Evolutionary conservation across 2,797 vertebrate species (phyloP).

Genomic region (Prionace glauca): DNA sequence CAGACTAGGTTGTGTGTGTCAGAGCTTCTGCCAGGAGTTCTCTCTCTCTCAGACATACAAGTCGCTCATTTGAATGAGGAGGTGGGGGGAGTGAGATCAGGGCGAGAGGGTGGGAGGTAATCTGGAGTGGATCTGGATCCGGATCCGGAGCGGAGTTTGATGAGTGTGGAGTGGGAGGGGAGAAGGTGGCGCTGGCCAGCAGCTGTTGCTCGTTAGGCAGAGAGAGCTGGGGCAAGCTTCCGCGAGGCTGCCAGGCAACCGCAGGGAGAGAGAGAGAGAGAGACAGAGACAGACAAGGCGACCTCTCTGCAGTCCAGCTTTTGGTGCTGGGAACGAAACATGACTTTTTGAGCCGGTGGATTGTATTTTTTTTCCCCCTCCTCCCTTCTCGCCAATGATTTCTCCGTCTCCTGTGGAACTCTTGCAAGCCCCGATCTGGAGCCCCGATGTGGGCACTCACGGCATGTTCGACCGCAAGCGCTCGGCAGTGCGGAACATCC

Average conservation of each 20-base stretch:
- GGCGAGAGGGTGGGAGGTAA: not conserved
- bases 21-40: not conserved
- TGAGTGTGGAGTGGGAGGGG: not conserved
- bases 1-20: not conserved
- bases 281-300: too few species aligned
- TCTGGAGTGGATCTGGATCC: not conserved
- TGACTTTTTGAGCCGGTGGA: not conserved
- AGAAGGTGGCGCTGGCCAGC: not conserved
- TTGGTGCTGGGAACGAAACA: not conserved
- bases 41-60: not conserved
- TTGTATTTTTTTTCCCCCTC: not conserved
- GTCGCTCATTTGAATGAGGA: conserved; percentile 7
- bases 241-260: not conserved
- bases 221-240: not conserved
- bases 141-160: not conserved
- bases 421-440: not conserved
- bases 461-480: conserved; percentile 32
- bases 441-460: not conserved
- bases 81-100: not conserved
- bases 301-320: not conserved
- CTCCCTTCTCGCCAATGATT: not conserved
- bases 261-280: not conserved
- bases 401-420: conserved; percentile 22
- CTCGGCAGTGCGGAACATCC: conserved; percentile 23
- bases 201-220: not conserved